These are phyloP conservation scores for Actinemys pallida DNA, from an alignment of 2,113 vertebrate species.

Conservation along the genomic window DNA sequence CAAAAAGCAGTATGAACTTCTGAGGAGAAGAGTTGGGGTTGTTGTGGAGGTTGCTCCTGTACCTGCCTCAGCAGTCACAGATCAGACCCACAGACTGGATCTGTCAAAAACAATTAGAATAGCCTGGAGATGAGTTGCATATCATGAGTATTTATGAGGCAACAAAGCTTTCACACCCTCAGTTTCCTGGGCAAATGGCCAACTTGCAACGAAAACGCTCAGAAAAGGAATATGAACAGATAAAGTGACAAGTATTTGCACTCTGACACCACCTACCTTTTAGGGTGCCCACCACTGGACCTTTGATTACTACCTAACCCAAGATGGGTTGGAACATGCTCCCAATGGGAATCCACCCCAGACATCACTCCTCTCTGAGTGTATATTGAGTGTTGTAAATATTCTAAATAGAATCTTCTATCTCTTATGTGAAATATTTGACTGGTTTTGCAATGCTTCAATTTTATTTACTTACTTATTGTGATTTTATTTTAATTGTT, in stretches of 20 bases:
- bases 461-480: background rate
- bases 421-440: background rate
- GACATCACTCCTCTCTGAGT: background rate
- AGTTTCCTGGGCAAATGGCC: background rate
- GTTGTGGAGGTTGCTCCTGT: background rate
- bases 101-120: background rate
- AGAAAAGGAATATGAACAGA: background rate
- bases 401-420: background rate
- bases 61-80: background rate
- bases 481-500: background rate
- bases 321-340: background rate
- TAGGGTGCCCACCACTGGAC: background rate
- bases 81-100: background rate
- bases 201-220: accelerated
- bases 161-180: background rate
- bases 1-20: background rate
- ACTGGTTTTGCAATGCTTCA: background rate
- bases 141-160: background rate
- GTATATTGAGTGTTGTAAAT: background rate
- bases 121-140: background rate
- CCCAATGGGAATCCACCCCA: background rate
- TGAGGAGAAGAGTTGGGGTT: background rate
- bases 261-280: accelerated
- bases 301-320: background rate
- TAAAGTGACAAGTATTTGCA: background rate